Evolutionary conservation across 2,888 invertebrate species (phyloP), one percentile per base, ranked within the genome.

Genomic region (Trichogramma dendrolimi): DNA sequence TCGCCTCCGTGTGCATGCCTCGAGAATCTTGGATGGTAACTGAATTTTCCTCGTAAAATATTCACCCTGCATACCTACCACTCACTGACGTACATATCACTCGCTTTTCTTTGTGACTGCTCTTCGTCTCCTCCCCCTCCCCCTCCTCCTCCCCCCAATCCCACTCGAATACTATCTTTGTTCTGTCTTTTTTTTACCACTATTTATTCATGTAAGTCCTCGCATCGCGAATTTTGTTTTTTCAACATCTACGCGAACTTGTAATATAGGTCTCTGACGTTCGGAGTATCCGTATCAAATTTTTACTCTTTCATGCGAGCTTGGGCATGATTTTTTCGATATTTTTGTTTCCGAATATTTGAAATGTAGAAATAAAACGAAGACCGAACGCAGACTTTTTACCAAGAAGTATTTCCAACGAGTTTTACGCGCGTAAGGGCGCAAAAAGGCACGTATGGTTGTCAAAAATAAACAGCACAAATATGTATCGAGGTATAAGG

Each of bases 21-120:
- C 70, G 72, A 71, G 73, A 75, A 75, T 75, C 75, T 72, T 74
- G 69, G 72, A 69, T 69, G 71, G 71, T 75, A 75, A 75, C 75
- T 75, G 73, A 75, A 75, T 75, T 75, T 75, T 72, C 74, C 74
- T 75, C 72, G 71, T 75, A 73, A 75, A 75, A 75, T 75, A 75
- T 75, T 75, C 75, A 75, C 73, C 72, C 71, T 70, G 73, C 75
- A 75, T 75, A 73, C 71, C 70, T 71, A 68, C 71, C 42, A 41
- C 41, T 27, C 39, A n/a, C 61, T 43, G 62, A 60, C 63, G 61
- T 75, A 73, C 75, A 71, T 75, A 75, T 75, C 75, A 73, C 73
- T 73, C 73, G 63, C 58, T 65, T 54, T 63, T 63, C 65, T 63
- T 65, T 65, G 63, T 63, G 61, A 62, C 61, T 56, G 60, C 65